These are phyloP conservation scores for Bembecia ichneumoniformis DNA, from an alignment of 2,888 invertebrate genomes.

Conservation along the genomic window DNA sequence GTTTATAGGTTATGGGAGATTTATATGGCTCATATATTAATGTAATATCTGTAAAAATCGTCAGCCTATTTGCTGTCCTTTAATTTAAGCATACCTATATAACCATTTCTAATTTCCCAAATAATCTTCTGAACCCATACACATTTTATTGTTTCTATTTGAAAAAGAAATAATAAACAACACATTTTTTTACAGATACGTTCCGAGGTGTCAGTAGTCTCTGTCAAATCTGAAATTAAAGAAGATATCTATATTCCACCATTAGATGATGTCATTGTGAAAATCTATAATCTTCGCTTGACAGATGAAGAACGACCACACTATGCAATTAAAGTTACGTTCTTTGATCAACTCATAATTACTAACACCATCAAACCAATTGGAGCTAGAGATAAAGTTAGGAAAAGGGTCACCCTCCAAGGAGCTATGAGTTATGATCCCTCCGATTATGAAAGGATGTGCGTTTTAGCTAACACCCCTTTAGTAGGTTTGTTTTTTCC, in stretches of 20 bases:
- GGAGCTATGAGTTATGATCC: conserved; percentile 50
- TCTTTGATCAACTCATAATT: conserved; percentile 38
- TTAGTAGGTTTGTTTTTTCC: conserved; percentile 29
- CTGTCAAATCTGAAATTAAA: conserved; percentile 15
- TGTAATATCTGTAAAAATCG: too few species aligned
- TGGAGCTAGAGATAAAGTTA: conserved; percentile 17
- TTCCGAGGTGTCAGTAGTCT: conserved; percentile 21
- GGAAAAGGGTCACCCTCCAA: conserved; percentile 16
- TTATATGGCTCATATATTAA: too few species aligned
- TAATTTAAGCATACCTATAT: too few species aligned
- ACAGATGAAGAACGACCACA: conserved; percentile 25
- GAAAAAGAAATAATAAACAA: too few species aligned
- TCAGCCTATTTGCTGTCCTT: too few species aligned
- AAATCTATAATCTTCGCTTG: conserved; percentile 30
- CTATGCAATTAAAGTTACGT: conserved; percentile 35
- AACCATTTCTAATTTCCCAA: too few species aligned
- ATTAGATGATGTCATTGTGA: conserved; percentile 30
- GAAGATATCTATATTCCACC: conserved; percentile 21
- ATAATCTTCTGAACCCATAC: too few species aligned
- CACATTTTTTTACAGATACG: conserved; percentile 12
- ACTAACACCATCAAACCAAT: conserved; percentile 29
- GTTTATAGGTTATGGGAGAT: too few species aligned
- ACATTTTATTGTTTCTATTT: too few species aligned
- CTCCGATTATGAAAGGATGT: conserved; percentile 55
- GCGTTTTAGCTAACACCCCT: conserved; percentile 44